Base-by-base conservation (phyloP, 53 echinoderm and acorn worm genomes). In the Temnopleurus reevesii region DNA sequence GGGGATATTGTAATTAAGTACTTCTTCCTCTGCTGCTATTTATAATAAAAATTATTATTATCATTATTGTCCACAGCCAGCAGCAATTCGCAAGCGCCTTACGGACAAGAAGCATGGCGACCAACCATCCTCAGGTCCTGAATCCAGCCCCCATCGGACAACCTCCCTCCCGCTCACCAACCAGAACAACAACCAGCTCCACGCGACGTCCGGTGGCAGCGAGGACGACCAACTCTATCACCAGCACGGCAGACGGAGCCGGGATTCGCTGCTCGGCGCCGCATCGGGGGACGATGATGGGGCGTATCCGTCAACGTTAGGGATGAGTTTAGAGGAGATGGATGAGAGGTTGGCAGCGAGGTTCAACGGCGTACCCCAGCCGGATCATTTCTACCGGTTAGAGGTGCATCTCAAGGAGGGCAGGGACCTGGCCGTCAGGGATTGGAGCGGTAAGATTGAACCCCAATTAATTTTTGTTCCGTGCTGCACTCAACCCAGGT, bases 391-490 rank as follows among this genome's bases (percentile, higher is more conserved):
- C 92, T 99, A 92, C 88, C 91, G 93, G 85, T 82, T 99, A 59
- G 99, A 99, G 28, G 91, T 99, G 0, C 93, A 96, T 66, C 81
- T 99, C 2, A 96, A 92, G 71, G 99, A 99, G 59, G 99, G 99
- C 4, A 65, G 86, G 38, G 96, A 99, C 80, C 82, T 99, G 18
- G 99, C 99, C 8, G 90, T 99, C 76, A 86, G 99, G 41, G 99
- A 99, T 60, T 96, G 96, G 90, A 95, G 95, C 84, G 99, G 99
- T 99, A 91, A 91, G 98, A 15, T 17, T 0, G 0, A 59, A 49
- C n/a, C n/a, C n/a, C n/a, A n/a, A n/a, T n/a, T n/a, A n/a, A n/a
- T n/a, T n/a, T n/a, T n/a, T n/a, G n/a, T n/a, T n/a, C n/a, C n/a
- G n/a, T n/a, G n/a, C n/a, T n/a, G n/a, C n/a, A n/a, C n/a, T n/a